These are phyloP conservation scores for Trematocara unimaculatum DNA, from an alignment of 2,113 vertebrate species.

Conservation along the genomic window DNA sequence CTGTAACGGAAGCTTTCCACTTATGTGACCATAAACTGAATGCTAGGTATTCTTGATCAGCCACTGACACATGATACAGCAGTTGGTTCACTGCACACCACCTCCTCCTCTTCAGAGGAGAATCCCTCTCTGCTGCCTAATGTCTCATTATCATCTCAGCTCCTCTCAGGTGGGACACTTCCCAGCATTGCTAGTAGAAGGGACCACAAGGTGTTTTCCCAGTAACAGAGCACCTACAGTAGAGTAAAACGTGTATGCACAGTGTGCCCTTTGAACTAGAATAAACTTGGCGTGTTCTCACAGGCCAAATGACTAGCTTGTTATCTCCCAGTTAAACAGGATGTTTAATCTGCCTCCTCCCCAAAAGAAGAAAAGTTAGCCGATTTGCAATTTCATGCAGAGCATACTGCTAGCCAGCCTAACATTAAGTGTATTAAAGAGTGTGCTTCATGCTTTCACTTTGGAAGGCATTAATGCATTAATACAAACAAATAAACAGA, in stretches of 20 bases:
- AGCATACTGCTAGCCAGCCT: background rate
- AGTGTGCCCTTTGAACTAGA: background rate
- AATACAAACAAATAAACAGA: background rate
- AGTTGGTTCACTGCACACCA: background rate
- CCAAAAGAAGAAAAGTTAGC: background rate
- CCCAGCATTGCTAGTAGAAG: background rate
- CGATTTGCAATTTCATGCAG: background rate
- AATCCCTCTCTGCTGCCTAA: background rate
- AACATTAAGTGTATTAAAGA: background rate
- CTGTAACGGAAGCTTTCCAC: constrained; percentile 55
- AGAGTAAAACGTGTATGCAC: background rate
- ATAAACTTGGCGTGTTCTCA: background rate
- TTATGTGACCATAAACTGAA: constrained; percentile 35
- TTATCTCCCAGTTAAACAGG: background rate
- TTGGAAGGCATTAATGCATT: background rate
- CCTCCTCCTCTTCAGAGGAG: background rate
- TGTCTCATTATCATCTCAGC: background rate
- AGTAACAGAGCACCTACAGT: constrained; percentile 4
- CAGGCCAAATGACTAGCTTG: background rate
- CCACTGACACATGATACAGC: constrained; percentile 47
- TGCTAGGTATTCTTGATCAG: constrained; percentile 16
- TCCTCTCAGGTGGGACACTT: constrained; percentile 9
- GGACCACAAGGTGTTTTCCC: constrained; percentile 47
- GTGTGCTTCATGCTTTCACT: background rate
- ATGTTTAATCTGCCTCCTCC: background rate